phyloP scores from a whole-genome alignment of 1,140 invertebrate species.

The Drosophila azteca region DNA sequence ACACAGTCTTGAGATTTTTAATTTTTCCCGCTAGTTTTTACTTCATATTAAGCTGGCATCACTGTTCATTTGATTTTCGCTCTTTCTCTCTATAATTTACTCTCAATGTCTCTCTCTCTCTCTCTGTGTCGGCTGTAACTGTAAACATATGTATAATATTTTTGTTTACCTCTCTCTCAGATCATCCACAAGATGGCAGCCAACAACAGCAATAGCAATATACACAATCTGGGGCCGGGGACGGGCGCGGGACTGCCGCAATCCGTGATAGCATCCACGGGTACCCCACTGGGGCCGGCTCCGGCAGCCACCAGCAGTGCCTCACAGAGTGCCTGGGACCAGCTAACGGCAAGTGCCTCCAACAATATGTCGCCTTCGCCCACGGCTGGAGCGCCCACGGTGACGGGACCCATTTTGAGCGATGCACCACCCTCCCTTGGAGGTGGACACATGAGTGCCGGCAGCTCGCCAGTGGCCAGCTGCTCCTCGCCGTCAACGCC shows the following conservation, averaged over 20 bases:
- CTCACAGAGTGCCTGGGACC: conserved; percentile 80
- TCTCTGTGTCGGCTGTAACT: conserved; percentile 17
- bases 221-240: conserved; percentile 61
- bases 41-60: conserved; percentile 3
- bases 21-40: not conserved
- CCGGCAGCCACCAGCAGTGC: conserved; percentile 51
- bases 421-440: conserved; percentile 16
- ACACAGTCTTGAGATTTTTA: too few species aligned
- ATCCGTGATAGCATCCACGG: conserved; percentile 79
- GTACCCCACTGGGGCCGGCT: conserved; percentile 47
- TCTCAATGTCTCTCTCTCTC: conserved; percentile 20
- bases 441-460: conserved; percentile 55
- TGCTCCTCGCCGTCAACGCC: conserved; percentile 82
- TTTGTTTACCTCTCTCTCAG: conserved; percentile 48
- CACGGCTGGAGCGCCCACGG: conserved; percentile 37
- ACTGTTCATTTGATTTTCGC: conserved; percentile 10
- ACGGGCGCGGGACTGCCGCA: conserved; percentile 44
- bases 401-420: conserved; percentile 32
- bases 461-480: conserved; percentile 71
- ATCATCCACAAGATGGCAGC: conserved; percentile 74
- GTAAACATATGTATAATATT: conserved; percentile 38
- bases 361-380: conserved; percentile 68
- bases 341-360: conserved; percentile 74
- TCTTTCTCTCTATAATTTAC: conserved; percentile 8
- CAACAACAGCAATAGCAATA: conserved; percentile 71